Conservation (phyloP, 2,888 invertebrate genomes). For the Sialis lutaria region DNA sequence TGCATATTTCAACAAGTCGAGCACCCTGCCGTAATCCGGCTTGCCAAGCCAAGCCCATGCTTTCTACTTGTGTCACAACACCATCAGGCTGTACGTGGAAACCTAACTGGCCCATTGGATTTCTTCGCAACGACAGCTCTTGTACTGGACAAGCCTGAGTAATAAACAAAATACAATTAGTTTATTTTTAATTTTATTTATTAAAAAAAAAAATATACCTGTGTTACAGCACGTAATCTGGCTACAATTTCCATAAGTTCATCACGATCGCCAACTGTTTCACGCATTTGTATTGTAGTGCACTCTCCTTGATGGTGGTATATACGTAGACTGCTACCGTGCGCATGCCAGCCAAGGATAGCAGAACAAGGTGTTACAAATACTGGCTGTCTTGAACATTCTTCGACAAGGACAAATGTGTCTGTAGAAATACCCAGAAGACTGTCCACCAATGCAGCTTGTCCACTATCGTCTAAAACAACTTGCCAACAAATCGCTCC, state of each 20-base stretch:
- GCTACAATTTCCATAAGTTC: conserved; percentile 61
- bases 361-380: conserved; percentile 72
- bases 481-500: conserved; percentile 78
- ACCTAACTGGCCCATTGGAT: conserved; percentile 69
- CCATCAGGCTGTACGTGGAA: conserved; percentile 88
- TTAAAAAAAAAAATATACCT: too few species aligned
- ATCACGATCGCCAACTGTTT: conserved; percentile 47
- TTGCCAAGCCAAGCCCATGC: conserved; percentile 47
- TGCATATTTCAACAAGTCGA: conserved; percentile 79
- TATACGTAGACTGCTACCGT: conserved; percentile 47
- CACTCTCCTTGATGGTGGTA: conserved; percentile 93
- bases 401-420: conserved; percentile 73
- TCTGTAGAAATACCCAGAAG: conserved; percentile 77
- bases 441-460: conserved; percentile 49
- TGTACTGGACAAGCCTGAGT: conserved; percentile 50
- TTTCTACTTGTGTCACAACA: conserved; percentile 84
- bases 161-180: too few species aligned
- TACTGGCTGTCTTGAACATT: conserved; percentile 61
- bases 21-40: conserved; percentile 83
- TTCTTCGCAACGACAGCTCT: conserved; percentile 66
- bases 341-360: conserved; percentile 46
- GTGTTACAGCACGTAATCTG: conserved; percentile 61
- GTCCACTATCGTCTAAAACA: conserved; percentile 50
- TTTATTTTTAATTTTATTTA: too few species aligned
- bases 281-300: conserved; percentile 59